These are phyloP conservation scores for Andrena bucephala DNA, from an alignment of 2,888 invertebrate genomes.

Conservation along the genomic window DNA sequence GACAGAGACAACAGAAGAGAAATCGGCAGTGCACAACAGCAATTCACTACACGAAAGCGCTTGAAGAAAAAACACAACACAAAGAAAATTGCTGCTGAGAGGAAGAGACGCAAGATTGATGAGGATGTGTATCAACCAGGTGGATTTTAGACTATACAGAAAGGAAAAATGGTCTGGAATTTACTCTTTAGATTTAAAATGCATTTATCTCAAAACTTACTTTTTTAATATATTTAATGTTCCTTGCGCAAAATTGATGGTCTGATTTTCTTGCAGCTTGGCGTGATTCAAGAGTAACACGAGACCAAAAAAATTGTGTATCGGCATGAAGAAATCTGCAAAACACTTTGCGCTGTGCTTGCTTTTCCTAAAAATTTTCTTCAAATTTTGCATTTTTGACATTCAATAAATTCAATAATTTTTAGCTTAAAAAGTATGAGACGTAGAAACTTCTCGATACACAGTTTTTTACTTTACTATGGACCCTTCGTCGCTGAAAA, in stretches of 20 bases:
- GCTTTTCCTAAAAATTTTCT: background rate
- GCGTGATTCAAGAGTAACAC: background rate
- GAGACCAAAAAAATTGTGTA: background rate
- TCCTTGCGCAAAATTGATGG: background rate
- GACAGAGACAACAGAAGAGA: too few relatives aligned
- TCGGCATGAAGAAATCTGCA: slow-evolving; percentile 4
- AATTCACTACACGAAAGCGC: too few relatives aligned
- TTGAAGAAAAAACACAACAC: too few relatives aligned
- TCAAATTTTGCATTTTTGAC: background rate
- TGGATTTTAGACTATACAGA: background rate
- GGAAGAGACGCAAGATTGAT: too few relatives aligned
- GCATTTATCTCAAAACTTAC: slow-evolving; percentile 4
- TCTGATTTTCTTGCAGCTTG: background rate
- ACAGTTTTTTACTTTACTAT: background rate
- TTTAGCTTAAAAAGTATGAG: background rate
- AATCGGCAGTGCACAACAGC: too few relatives aligned
- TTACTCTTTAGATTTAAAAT: background rate
- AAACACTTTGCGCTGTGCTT: slow-evolving; percentile 4
- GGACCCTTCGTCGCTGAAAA: too few relatives aligned
- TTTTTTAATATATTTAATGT: slow-evolving; percentile 4
- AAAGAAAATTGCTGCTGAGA: too few relatives aligned
- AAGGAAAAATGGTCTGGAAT: background rate
- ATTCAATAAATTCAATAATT: slow-evolving; percentile 3
- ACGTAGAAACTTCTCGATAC: background rate
- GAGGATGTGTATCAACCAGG: background rate